A percentile compares a stretch with the other conserved stretches of the same genome.
Conservation (phyloP, 2,888 invertebrate species). For the Ceriagrion tenellum region DNA sequence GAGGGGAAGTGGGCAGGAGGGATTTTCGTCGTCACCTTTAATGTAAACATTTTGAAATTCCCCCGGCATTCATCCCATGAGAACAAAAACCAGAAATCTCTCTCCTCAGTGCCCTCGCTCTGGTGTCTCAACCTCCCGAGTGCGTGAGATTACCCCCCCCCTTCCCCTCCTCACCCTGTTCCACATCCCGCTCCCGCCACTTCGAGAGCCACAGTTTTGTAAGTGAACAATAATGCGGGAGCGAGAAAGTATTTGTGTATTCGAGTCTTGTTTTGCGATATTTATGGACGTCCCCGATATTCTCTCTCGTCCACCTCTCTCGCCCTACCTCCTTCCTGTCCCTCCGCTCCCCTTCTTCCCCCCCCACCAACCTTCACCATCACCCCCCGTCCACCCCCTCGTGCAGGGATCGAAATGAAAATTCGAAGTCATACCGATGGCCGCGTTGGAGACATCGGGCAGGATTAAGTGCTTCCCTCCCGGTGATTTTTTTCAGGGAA, state of each 20-base stretch:
- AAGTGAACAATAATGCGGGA: slow-evolving; percentile 60
- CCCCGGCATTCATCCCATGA: slow-evolving; percentile 44
- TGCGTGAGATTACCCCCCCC: neutral
- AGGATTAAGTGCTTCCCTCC: slow-evolving; percentile 65
- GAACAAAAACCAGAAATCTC: slow-evolving; percentile 59
- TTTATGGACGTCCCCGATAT: slow-evolving; percentile 43
- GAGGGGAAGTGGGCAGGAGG: neutral
- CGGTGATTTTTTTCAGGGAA: neutral
- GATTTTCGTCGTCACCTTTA: slow-evolving; percentile 52
- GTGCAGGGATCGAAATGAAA: slow-evolving; percentile 47
- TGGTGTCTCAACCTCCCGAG: neutral
- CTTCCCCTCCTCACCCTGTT: no score
- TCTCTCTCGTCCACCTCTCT: neutral
- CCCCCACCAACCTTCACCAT: no score
- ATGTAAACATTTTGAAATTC: slow-evolving; percentile 66
- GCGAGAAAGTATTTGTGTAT: slow-evolving; percentile 51
- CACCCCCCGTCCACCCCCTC: neutral
- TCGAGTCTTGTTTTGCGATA: slow-evolving; percentile 59
- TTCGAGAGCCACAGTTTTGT: slow-evolving; percentile 15
- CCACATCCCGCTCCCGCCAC: neutral
- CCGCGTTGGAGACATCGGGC: slow-evolving; percentile 50
- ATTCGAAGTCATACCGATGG: slow-evolving; percentile 64
- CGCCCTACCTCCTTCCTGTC: neutral
- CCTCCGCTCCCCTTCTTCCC: neutral
- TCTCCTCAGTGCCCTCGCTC: neutral